Evolutionary conservation across 2,888 invertebrate species (phyloP).

Genomic region (Euplexia lucipara): DNA sequence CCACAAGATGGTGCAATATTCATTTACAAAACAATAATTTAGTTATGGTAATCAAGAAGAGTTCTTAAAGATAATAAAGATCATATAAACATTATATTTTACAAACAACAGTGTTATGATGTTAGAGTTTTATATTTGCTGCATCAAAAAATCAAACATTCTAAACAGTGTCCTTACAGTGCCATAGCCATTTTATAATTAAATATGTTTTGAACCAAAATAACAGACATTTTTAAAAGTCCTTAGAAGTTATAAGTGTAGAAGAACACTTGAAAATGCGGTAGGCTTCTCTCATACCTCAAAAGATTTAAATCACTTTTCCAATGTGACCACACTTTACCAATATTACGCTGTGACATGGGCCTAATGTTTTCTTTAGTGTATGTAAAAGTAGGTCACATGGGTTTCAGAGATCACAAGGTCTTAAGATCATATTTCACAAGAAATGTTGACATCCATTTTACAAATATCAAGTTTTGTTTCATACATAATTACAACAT

Average conservation of each 20-base stretch:
- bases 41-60: slow-evolving; percentile 24
- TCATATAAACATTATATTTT: slow-evolving; percentile 29
- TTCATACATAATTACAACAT: slow-evolving; percentile 5
- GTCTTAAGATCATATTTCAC: slow-evolving; percentile 59
- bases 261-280: slow-evolving; percentile 2
- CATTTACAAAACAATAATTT: slow-evolving; percentile 46
- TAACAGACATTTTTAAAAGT: slow-evolving; percentile 1
- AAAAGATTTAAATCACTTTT: slow-evolving; percentile 17
- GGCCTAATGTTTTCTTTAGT: slow-evolving; percentile 5
- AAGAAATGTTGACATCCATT: slow-evolving; percentile 43
- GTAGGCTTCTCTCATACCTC: not conserved
- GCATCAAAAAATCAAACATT: slow-evolving; percentile 8
- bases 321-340: slow-evolving; percentile 7
- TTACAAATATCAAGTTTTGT: slow-evolving; percentile 19
- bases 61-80: slow-evolving; percentile 45
- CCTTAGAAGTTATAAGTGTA: not conserved
- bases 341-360: not conserved
- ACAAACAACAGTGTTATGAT: slow-evolving; percentile 27
- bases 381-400: slow-evolving; percentile 36
- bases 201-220: slow-evolving; percentile 2
- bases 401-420: slow-evolving; percentile 41
- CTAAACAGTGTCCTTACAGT: slow-evolving; percentile 12
- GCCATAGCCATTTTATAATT: not conserved
- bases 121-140: not conserved
- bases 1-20: slow-evolving; percentile 50